A percentile compares a stretch with the other conserved stretches of the same genome.
Evolutionary conservation across 2,888 invertebrate genomes (phyloP).

Genomic region (Drosophila lutescens): DNA sequence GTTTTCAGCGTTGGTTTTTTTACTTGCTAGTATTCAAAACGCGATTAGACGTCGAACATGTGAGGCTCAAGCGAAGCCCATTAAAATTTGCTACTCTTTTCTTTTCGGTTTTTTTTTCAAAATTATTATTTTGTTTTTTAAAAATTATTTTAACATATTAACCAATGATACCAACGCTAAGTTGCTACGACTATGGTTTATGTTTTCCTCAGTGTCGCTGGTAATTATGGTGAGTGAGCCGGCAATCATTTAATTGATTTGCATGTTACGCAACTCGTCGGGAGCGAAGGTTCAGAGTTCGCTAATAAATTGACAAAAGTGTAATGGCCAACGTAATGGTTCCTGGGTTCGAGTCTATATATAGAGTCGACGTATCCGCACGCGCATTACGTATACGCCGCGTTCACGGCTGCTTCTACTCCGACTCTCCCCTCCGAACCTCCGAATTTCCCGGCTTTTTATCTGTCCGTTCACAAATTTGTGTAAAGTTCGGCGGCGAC

Average conservation of each 20-base stretch:
- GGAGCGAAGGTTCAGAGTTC: slow-evolving; percentile 22
- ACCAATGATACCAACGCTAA: slow-evolving; percentile 19
- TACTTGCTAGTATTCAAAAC: slow-evolving; percentile 81
- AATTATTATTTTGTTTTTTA: slow-evolving; percentile 40
- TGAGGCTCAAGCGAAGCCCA: slow-evolving; percentile 69
- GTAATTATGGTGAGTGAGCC: slow-evolving; percentile 83
- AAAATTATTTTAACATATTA: not conserved
- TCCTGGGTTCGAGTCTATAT: slow-evolving; percentile 41
- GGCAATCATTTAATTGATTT: slow-evolving; percentile 43
- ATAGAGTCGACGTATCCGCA: slow-evolving; percentile 35
- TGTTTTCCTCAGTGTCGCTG: slow-evolving; percentile 82
- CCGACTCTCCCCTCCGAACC: not conserved
- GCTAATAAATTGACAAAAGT: slow-evolving; percentile 39
- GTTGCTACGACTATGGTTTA: slow-evolving; percentile 80
- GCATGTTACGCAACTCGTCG: slow-evolving; percentile 64
- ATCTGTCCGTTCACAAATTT: slow-evolving; percentile 17
- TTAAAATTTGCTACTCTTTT: slow-evolving; percentile 43
- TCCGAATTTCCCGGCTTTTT: slow-evolving; percentile 8
- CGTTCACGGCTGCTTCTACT: slow-evolving; percentile 16
- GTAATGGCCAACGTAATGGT: slow-evolving; percentile 39
- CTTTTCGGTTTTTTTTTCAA: slow-evolving; percentile 35
- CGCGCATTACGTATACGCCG: slow-evolving; percentile 62
- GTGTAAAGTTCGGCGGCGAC: slow-evolving; percentile 24
- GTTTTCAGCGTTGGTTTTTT: slow-evolving; percentile 43
- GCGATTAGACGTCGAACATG: slow-evolving; percentile 84